Base-by-base conservation (phyloP, 2,797 vertebrate genomes). In the Yasuhikotakia modesta region DNA sequence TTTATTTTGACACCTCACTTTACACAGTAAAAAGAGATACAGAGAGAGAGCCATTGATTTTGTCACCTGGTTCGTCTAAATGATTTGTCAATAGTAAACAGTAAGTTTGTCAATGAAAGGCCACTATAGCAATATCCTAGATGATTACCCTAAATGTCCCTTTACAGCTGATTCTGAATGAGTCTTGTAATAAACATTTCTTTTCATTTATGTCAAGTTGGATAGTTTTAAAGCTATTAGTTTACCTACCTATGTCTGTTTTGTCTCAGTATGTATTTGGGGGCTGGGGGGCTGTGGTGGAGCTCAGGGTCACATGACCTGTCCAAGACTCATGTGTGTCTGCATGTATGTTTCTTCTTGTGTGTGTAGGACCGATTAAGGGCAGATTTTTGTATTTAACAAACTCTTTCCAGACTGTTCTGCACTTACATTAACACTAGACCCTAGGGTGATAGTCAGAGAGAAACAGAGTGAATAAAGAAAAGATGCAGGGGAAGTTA, bases 51-150 rank as follows among this genome's bases (percentile, higher is more conserved):
- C 11, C 35, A 39, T 45, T 32, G 85, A 86, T 86, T 81, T 80
- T 80, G 74, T 81, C 81, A 80, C 81, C 72, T 63, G 69, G 78
- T 67, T 55, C 73, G 74, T 58, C 72, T 81, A 64, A 84, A 84
- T 86, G 82, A 70, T 79, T 81, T 86, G 79, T 78, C 83, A 80
- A 84, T 78, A 32, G 73, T 70, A 85, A 81, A 81, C 82, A 81
- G 73, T 79, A 76, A 75, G 82, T 85, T 77, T 85, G 82, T 83
- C 84, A 84, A 79, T 78, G 81, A 76, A 82, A 79, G 82, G 72
- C 79, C 53, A 45, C 70, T 10, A 8, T 60, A 43, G 46, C 57
- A 52, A 24, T 61, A 64, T 79, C 64, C 65, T 76, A 76, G 67
- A 71, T 32, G 35, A 55, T 50, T 46, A 68, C 58, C 7, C n/a